Evolutionary conservation across 1,140 invertebrate species (phyloP).

Genomic region (Bombus terrestris): DNA sequence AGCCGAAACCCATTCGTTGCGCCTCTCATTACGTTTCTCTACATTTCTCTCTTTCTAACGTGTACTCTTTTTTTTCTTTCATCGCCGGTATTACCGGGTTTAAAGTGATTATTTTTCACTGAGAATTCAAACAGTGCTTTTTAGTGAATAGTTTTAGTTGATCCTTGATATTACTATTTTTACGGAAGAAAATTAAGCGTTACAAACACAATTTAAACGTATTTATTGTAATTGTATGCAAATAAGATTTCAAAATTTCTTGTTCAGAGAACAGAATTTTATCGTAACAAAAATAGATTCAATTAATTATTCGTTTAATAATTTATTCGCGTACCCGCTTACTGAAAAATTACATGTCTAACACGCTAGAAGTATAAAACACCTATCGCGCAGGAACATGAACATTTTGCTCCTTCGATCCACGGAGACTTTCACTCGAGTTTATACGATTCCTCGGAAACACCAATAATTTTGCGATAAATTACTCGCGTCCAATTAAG

Average conservation of each 20-base stretch:
- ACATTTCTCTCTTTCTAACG: neutral
- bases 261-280: too few species aligned
- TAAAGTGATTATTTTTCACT: neutral
- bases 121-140: neutral
- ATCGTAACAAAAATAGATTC: too few species aligned
- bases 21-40: neutral
- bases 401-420: neutral
- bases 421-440: neutral
- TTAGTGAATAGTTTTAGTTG: neutral
- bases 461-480: neutral
- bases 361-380: too few species aligned
- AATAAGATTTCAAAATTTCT: too few species aligned
- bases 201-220: neutral
- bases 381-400: neutral
- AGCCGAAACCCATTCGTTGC: conserved; percentile 3
- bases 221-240: neutral
- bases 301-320: too few species aligned
- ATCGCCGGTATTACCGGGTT: neutral
- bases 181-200: neutral
- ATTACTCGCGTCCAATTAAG: conserved; percentile 19
- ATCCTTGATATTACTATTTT: neutral
- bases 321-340: too few species aligned
- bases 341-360: too few species aligned
- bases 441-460: neutral
- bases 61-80: neutral